Evolutionary conservation across 2,888 invertebrate species (phyloP), one percentile per base, ranked within the genome.

Genomic region (Rhagium mordax): DNA sequence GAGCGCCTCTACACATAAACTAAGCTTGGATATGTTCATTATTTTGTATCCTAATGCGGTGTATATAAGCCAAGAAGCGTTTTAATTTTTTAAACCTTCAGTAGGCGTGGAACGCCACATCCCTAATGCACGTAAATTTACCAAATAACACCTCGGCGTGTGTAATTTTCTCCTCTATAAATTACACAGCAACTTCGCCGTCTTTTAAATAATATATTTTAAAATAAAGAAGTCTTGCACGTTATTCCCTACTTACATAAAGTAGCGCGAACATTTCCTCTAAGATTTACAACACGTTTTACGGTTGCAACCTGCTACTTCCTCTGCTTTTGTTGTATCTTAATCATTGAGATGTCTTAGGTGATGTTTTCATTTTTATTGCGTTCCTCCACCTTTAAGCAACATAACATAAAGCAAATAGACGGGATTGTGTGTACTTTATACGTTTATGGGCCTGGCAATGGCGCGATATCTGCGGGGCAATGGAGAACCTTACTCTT

Each of bases 241-340:
- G 51, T 51, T 51, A 51, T 51, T 51, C 18, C 18, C 51, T 20
- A 51, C 51, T 51, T 20, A 51, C 18, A 51, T 51, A 51, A 18
- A 51, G 18, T 51, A 51, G 5, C 6, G 10, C 7, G 18, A 51
- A 51, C 51, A 51, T 51, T 51, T 51, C 18, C 18, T 20, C 51
- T 51, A 6, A 51, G 51, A 18, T 51, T 51, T 51, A 51, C 20
- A 41, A 20, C 20, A 10, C 18, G 8, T 51, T 51, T 51, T 20
- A 51, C 18, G 51, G 51, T 51, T 20, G 16, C 33, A 29, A 29
- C 29, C 33, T 41, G 13, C 13, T 4, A 41, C n/a, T 41, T 8
- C 4, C 8, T 33, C n/a, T 41, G 13, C 4, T 41, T 41, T 41
- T 41, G n/a, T 41, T 41, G 41, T n/a, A 33, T 33, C 4, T 41